Evolutionary conservation across 2,113 vertebrate species (phyloP).

Genomic region (Macroglossus sobrinus): DNA sequence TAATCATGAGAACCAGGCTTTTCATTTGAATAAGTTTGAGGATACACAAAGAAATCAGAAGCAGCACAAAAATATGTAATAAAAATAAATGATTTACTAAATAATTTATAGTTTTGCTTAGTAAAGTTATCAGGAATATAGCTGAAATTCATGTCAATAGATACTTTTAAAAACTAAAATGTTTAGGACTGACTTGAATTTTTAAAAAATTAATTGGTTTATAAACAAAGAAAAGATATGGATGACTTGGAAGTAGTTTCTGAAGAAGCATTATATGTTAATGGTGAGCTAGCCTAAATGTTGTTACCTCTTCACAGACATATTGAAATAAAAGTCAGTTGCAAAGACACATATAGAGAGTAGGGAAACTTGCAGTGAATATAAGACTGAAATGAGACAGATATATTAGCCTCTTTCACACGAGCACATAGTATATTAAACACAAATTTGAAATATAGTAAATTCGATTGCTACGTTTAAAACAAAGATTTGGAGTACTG

Average conservation of each 20-base stretch:
- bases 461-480: neutral
- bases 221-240: neutral
- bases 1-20: neutral
- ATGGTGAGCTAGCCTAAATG: neutral
- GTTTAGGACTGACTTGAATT: neutral
- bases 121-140: neutral
- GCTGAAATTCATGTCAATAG: neutral
- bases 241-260: neutral
- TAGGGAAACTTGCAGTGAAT: neutral
- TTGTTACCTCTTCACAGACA: neutral
- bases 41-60: neutral
- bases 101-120: neutral
- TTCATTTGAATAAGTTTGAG: neutral
- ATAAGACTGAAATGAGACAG: neutral
- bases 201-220: neutral
- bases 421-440: neutral
- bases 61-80: neutral
- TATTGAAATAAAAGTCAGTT: neutral
- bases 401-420: neutral
- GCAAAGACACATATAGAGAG: neutral
- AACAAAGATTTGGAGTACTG: neutral
- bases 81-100: neutral
- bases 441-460: neutral
- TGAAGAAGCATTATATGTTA: neutral
- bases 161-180: neutral